These are phyloP conservation scores for Crypturellus tataupa DNA, from an alignment of 2,797 vertebrate genomes.

Conservation along the genomic window DNA sequence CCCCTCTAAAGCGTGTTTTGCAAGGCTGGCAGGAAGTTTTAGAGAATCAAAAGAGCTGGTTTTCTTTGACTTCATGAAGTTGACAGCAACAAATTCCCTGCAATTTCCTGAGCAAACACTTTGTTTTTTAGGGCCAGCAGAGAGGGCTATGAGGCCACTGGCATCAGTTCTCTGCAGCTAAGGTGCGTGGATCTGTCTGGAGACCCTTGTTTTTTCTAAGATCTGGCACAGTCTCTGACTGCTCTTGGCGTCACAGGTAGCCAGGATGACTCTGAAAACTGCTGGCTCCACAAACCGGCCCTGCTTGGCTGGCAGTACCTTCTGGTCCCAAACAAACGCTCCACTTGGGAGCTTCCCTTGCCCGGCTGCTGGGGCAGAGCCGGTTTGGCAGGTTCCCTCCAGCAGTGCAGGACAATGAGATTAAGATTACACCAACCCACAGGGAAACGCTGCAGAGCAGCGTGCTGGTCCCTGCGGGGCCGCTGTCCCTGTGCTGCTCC, in stretches of 20 bases:
- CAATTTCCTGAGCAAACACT: neutral
- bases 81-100: rapidly evolving
- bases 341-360: rapidly evolving
- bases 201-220: neutral
- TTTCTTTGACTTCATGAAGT: neutral
- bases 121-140: neutral
- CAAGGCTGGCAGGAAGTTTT: neutral
- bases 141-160: neutral
- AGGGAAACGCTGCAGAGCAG: neutral
- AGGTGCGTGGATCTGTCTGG: neutral
- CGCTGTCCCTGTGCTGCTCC: neutral
- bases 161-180: rapidly evolving
- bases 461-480: neutral
- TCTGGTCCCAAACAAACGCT: neutral
- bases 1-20: neutral
- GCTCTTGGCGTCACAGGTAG: neutral
- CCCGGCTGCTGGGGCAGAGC: neutral
- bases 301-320: rapidly evolving
- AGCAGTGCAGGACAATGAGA: too few species aligned
- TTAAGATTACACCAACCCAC: too few species aligned
- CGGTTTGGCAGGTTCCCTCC: rapidly evolving
- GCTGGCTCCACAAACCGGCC: neutral
- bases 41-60: neutral
- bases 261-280: neutral
- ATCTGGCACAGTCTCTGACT: neutral